Conservation (phyloP, 1,140 invertebrate genomes). For the Trachelipus rathkii region DNA sequence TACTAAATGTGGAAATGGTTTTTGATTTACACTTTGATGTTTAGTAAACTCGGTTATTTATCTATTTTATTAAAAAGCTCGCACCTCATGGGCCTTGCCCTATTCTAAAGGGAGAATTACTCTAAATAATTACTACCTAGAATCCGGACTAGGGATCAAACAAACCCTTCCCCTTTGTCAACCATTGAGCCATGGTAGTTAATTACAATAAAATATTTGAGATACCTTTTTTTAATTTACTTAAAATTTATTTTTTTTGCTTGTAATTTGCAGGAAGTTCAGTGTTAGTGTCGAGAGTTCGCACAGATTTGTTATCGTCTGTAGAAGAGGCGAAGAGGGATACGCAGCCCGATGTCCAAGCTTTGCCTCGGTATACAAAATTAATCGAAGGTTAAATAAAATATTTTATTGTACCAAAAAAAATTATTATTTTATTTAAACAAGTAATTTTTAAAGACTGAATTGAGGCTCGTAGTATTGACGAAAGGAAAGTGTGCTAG, state of each 20-base stretch:
- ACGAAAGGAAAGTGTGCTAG: neutral
- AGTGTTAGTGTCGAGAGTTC: conserved; percentile 30
- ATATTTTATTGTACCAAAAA: neutral
- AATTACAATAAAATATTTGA: no score
- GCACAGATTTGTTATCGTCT: conserved; percentile 33
- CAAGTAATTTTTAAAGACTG: conserved; percentile 11
- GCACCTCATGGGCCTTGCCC: no score
- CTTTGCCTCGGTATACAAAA: conserved; percentile 33
- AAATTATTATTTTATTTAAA: conserved; percentile 9
- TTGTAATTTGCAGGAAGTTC: conserved; percentile 28
- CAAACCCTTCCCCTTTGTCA: no score
- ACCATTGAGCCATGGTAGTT: no score
- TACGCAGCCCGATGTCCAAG: conserved; percentile 43
- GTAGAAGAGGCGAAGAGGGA: conserved; percentile 43
- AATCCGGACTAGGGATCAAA: no score
- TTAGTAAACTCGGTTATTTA: no score
- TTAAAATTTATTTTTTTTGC: neutral
- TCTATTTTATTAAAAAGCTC: no score
- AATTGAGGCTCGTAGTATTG: neutral
- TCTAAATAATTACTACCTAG: no score
- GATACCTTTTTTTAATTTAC: no score
- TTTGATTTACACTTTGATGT: no score
- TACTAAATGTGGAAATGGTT: no score
- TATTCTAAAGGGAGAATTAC: no score
- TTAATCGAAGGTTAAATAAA: conserved; percentile 17